These are phyloP conservation scores for Mungos mungo DNA, from an alignment of 2,113 vertebrate species.

Conservation along the genomic window DNA sequence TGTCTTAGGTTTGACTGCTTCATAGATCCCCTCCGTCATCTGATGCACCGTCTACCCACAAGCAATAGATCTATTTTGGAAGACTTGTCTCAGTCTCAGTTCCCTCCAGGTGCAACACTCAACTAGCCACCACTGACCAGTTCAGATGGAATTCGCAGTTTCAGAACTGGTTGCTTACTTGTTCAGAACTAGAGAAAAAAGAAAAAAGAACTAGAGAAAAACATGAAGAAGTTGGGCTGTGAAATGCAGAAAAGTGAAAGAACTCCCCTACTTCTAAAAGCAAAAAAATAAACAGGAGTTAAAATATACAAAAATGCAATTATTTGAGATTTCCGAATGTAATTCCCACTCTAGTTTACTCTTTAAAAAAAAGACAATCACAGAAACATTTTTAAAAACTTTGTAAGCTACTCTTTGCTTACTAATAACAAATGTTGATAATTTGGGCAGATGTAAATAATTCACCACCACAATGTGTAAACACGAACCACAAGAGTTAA, in stretches of 20 bases:
- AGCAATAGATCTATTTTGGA: slow-evolving; percentile 55
- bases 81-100: slow-evolving; percentile 55
- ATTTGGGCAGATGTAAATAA: slow-evolving; percentile 63
- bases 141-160: slow-evolving; percentile 16
- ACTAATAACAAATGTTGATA: slow-evolving; percentile 53
- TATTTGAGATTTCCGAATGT: background rate
- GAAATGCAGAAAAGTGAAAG: background rate
- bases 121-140: background rate
- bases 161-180: slow-evolving; percentile 26
- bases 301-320: background rate
- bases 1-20: background rate
- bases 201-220: background rate
- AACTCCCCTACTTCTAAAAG: background rate
- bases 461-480: slow-evolving; percentile 25
- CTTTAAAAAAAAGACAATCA: background rate
- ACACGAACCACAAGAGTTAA: slow-evolving; percentile 61
- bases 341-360: background rate
- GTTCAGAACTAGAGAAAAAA: background rate
- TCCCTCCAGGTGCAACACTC: slow-evolving; percentile 64
- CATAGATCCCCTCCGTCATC: background rate
- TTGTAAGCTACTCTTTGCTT: slow-evolving; percentile 40
- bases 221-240: background rate
- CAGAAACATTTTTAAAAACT: background rate
- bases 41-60: background rate
- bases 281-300: background rate